These are phyloP conservation scores for mouse (Mus musculus) DNA, from an alignment of 2,113 vertebrate species.

Conservation along the genomic window DNA sequence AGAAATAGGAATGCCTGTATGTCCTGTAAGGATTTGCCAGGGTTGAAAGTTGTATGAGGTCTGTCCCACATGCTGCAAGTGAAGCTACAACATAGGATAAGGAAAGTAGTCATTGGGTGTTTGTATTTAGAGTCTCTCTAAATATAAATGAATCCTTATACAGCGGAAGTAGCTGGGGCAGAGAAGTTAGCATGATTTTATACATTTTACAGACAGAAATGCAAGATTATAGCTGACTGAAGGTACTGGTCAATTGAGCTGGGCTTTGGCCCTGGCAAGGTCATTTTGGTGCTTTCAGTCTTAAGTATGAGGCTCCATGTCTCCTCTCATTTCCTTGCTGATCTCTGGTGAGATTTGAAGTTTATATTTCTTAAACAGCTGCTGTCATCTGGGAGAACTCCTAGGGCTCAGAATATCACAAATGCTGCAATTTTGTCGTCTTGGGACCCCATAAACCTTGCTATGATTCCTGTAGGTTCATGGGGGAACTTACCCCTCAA, in stretches of 20 bases:
- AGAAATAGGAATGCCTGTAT: not conserved
- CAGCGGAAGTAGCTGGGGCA: not conserved
- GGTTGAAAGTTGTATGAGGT: not conserved
- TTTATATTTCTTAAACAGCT: not conserved
- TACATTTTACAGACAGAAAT: slow-evolving; percentile 4
- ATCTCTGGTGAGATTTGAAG: not conserved
- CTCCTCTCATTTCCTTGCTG: not conserved
- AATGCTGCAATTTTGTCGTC: not conserved
- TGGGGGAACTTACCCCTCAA: not conserved
- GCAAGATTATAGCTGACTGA: not conserved
- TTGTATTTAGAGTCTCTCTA: not conserved
- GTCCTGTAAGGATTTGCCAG: not conserved
- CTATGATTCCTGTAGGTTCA: not conserved
- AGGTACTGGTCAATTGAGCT: not conserved
- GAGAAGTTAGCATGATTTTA: not conserved
- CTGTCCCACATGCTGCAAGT: not conserved
- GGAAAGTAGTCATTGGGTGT: not conserved
- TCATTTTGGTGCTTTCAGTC: not conserved
- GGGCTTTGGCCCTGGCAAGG: not conserved
- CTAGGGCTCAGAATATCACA: not conserved
- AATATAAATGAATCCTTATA: not conserved
- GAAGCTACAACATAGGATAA: not conserved
- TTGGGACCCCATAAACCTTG: not conserved
- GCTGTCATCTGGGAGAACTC: not conserved
- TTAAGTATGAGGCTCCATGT: not conserved